Evolutionary conservation across 2,797 vertebrate species (phyloP), one percentile per base, ranked within the genome.

Genomic region (Micromesistius poutassou): DNA sequence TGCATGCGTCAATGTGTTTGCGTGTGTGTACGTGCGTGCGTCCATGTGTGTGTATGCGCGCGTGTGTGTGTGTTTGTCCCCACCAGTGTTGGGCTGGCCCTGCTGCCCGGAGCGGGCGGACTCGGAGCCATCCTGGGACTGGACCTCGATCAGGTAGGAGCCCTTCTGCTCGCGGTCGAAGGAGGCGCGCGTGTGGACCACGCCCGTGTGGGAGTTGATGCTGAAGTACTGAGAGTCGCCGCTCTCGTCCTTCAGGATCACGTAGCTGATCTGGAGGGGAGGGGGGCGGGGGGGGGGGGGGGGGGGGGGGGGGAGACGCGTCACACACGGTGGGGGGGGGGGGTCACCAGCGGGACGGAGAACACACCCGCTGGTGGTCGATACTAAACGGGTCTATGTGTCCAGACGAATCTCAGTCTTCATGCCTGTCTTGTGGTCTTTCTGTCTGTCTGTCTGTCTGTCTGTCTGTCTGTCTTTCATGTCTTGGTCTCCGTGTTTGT

Each of bases 161-260:
- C 93, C 90, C 83, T 94, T 96, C 91, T 95, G 95, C 89, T 97
- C 96, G n/a, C 96, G 94, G 88, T 97, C 96, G 81, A 97, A 96
- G 73, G 94, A 93, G 42, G 92, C 90, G 0, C 71, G 87, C 0
- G 95, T 96, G 71, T 87, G 91, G 80, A 97, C 92, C 82, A 93
- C 84, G 38, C 96, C 96, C 1, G 90, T 95, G 76, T 84, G 83
- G 0, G 92, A 79, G 77, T 95, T 92, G 78, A 97, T 95, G 82
- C 89, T 92, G 88, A 97, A 97, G 87, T 94, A 95, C 81, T 90
- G 93, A 0, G 94, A 95, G 89, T 97, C 96, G 5, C 94, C 94
- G 78, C 93, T 95, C 83, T 93, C 87, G 31, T 97, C 96, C 87
- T 93, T 96, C 77, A 96, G 83, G 87, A 97, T 94, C 7, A 91